Conservation (phyloP, 1,140 invertebrate species). For the Heterodera schachtii region DNA sequence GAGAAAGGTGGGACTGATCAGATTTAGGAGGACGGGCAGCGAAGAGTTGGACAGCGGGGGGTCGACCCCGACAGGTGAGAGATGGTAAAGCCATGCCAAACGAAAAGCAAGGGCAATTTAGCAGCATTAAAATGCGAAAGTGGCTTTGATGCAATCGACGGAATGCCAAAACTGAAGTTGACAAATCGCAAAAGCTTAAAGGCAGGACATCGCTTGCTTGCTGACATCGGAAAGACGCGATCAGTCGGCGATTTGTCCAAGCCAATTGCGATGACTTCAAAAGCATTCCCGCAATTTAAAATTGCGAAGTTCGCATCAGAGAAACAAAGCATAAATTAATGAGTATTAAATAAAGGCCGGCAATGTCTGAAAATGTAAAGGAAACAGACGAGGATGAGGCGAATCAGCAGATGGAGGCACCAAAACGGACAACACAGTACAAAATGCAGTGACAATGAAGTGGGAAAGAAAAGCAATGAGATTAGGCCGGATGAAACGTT, state of each 20-base stretch:
- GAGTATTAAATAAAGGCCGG: background rate
- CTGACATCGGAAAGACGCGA: slow-evolving; percentile 18
- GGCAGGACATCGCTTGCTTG: slow-evolving; percentile 7
- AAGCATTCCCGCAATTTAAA: background rate
- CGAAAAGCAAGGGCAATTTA: background rate
- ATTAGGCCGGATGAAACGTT: background rate
- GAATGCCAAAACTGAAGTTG: slow-evolving; percentile 11
- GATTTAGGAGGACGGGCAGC: slow-evolving; percentile 29
- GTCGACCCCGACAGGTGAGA: slow-evolving; percentile 4
- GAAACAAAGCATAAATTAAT: background rate
- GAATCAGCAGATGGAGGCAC: background rate
- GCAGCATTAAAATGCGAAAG: background rate
- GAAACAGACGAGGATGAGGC: background rate
- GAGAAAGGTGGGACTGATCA: slow-evolving; percentile 17
- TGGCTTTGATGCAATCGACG: slow-evolving; percentile 18
- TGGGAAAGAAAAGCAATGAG: background rate
- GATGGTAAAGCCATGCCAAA: too few relatives aligned
- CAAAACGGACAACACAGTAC: background rate
- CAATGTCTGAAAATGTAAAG: background rate
- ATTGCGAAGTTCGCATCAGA: background rate
- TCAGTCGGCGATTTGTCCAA: slow-evolving; percentile 15
- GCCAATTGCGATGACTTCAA: background rate
- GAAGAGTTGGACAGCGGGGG: slow-evolving; percentile 17
- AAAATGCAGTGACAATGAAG: background rate
- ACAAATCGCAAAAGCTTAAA: slow-evolving; percentile 24